phyloP scores from a whole-genome alignment of 2,797 vertebrate genomes.

The Steatocranus sp. region DNA sequence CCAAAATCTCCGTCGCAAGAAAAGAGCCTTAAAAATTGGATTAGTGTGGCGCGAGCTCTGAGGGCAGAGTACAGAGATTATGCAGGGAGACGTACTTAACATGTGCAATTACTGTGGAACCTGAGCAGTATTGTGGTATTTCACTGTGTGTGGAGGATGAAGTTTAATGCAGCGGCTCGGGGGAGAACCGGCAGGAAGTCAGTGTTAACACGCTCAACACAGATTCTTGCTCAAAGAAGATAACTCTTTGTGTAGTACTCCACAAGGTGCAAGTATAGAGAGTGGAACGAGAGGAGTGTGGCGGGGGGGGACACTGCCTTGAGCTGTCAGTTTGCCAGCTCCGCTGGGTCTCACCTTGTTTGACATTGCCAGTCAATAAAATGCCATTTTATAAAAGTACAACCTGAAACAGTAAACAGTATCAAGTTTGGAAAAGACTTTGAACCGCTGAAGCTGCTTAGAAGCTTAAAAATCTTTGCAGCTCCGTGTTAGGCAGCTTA shows the following conservation, averaged over 20 bases:
- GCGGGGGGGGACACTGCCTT: background rate
- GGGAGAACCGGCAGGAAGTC: background rate
- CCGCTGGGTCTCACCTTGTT: background rate
- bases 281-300: background rate
- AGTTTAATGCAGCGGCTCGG: background rate
- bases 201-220: background rate
- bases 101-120: conserved; percentile 21
- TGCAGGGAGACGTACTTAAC: background rate
- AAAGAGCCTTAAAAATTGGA: conserved; percentile 15
- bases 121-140: background rate
- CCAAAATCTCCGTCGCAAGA: background rate
- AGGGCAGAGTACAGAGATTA: conserved; percentile 41
- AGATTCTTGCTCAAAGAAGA: conserved; percentile 17
- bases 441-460: background rate
- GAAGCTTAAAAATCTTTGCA: background rate
- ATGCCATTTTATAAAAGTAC: background rate
- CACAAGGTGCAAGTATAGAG: background rate
- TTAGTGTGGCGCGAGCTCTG: background rate
- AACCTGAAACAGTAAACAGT: background rate
- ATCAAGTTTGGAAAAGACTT: background rate
- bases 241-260: background rate
- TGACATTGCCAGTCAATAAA: background rate
- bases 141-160: background rate
- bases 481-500: background rate
- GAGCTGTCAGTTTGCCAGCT: background rate